Conservation (phyloP, 2,113 vertebrate genomes). For the Hyperopisus bebe region DNA sequence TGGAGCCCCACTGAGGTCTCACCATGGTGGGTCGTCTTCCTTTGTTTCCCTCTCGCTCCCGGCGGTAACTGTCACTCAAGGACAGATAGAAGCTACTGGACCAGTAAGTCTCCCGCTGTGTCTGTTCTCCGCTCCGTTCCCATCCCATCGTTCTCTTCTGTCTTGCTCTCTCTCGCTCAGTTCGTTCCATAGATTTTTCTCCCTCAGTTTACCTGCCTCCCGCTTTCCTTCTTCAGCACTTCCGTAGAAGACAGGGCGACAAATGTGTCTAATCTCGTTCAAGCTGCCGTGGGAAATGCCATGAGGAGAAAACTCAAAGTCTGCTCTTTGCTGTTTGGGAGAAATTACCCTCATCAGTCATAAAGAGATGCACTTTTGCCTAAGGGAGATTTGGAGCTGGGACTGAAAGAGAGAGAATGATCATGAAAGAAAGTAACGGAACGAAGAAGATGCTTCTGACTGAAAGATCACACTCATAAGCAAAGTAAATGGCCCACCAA, state of each 20-base stretch:
- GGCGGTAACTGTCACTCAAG: background rate
- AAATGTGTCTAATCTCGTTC: slow-evolving; percentile 42
- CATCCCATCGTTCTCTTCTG: background rate
- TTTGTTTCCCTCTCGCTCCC: background rate
- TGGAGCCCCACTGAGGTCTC: background rate
- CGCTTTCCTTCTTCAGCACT: background rate
- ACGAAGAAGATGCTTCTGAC: slow-evolving; percentile 29
- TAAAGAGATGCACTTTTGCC: slow-evolving; percentile 71
- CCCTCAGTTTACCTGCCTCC: background rate
- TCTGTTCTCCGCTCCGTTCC: background rate
- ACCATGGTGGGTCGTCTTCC: background rate
- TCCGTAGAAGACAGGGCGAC: slow-evolving; percentile 42
- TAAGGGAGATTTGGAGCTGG: slow-evolving; percentile 57
- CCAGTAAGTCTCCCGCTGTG: background rate
- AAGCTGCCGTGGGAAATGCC: slow-evolving; percentile 6
- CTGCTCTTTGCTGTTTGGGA: slow-evolving; percentile 69
- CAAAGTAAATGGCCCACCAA: background rate
- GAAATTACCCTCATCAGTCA: slow-evolving; percentile 75
- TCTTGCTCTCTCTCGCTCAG: background rate
- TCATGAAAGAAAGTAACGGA: slow-evolving; percentile 17
- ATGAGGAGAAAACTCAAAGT: slow-evolving; percentile 39
- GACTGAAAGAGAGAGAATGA: background rate
- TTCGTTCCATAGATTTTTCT: background rate
- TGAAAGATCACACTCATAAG: background rate
- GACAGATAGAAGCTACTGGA: background rate